Evolutionary conservation across 2,888 invertebrate genomes (phyloP).

Genomic region (Drosophila neoperkinsi): DNA sequence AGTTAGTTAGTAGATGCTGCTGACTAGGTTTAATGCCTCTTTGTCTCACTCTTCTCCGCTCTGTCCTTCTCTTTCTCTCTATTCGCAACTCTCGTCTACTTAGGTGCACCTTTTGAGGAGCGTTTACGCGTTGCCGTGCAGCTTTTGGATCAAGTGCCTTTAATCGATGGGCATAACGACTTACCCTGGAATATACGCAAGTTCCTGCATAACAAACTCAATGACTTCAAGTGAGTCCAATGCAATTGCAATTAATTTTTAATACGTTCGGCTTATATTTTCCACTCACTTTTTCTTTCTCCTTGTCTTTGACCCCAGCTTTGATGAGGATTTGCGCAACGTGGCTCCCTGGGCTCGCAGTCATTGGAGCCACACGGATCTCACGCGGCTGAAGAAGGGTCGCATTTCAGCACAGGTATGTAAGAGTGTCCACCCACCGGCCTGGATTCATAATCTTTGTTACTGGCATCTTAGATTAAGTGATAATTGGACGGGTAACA

Average conservation of each 20-base stretch:
- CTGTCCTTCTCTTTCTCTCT: not conserved
- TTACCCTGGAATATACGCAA: conserved; percentile 96
- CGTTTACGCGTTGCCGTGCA: conserved; percentile 90
- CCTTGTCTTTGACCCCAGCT: conserved; percentile 83
- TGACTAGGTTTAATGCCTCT: conserved; percentile 27
- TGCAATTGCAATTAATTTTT: conserved; percentile 55
- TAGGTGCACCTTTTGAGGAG: conserved; percentile 91
- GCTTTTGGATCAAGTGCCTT: conserved; percentile 91
- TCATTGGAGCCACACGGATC: conserved; percentile 93
- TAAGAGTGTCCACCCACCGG: conserved; percentile 82
- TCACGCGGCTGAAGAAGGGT: conserved; percentile 90
- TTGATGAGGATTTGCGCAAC: conserved; percentile 89
- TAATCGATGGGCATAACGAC: conserved; percentile 95
- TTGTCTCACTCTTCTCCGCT: not conserved
- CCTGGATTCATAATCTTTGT: conserved; percentile 11
- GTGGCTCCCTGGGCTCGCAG: conserved; percentile 90
- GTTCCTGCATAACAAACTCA: conserved; percentile 94
- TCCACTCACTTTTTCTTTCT: conserved; percentile 14
- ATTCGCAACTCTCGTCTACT: not conserved
- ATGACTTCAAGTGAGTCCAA: conserved; percentile 89
- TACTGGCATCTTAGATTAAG: not conserved
- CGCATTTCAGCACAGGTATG: conserved; percentile 93
- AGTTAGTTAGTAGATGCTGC: conserved; percentile 62
- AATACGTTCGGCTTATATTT: conserved; percentile 19
- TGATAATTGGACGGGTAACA: not conserved